phyloP scores from a whole-genome alignment of 2,888 invertebrate genomes.

The Caenorhabditis sulstoni region DNA sequence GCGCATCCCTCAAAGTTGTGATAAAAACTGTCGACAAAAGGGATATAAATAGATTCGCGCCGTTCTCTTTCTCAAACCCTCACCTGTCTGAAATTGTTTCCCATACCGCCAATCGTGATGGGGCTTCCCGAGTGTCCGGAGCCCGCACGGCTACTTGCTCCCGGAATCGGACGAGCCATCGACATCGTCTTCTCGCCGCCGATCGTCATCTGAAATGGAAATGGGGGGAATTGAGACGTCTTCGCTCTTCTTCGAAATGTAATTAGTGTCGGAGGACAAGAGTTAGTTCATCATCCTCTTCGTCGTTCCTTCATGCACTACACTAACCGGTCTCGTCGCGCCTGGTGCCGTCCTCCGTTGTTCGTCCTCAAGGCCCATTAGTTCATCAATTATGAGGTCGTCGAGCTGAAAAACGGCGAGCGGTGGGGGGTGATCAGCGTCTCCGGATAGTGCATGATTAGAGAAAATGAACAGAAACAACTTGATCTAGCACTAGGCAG shows the following conservation, averaged over 20 bases:
- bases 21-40: not conserved
- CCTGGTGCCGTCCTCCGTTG: constrained; percentile 13
- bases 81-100: constrained; percentile 64
- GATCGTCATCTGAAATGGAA: constrained; percentile 71
- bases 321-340: constrained; percentile 55
- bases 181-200: constrained; percentile 70
- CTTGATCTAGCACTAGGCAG: too few relatives aligned
- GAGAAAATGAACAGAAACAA: too few relatives aligned
- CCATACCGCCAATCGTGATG: constrained; percentile 63
- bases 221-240: not conserved
- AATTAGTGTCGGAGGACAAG: constrained; percentile 20
- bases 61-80: not conserved
- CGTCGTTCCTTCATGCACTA: not conserved
- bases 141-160: constrained; percentile 63
- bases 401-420: constrained; percentile 64
- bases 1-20: constrained; percentile 3
- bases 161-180: constrained; percentile 69
- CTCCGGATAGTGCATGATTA: not conserved
- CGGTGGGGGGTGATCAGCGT: not conserved
- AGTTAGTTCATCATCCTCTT: constrained; percentile 4
- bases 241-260: constrained; percentile 13
- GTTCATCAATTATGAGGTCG: constrained; percentile 80
- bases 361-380: constrained; percentile 64
- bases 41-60: too few relatives aligned
- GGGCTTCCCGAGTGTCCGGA: constrained; percentile 76